Evolutionary conservation across 2,113 vertebrate species (phyloP), one percentile per base, ranked within the genome.

Genomic region (Strix aluco): DNA sequence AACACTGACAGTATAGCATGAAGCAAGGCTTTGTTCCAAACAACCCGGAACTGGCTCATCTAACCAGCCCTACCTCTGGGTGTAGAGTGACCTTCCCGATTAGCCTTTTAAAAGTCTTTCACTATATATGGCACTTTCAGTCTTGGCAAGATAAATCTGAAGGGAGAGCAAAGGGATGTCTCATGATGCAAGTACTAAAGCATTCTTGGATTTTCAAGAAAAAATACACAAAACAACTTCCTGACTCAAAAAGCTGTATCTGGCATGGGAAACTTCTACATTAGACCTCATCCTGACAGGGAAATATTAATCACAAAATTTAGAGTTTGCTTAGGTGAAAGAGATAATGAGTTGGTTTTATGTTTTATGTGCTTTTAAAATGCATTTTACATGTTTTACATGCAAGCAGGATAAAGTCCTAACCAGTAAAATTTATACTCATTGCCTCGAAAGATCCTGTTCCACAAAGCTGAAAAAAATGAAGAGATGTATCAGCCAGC

Each of bases 141-240:
- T 80, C 92, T 80, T 91, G 84, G 94, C 94, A 95, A 95, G 96
- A 96, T 82, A 94, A 91, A 94, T 94, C 78, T 91, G 91, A 96
- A 96, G 82, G 63, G 94, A 94, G 55, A 92, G 97, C 70, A 96
- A 96, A 90, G 27, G 87, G 96, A 96, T 97, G 96, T 96, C 91
- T 94, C 96, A 96, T 97, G 96, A 96, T 96, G 95, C 91, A 95
- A 95, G 78, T 95, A 91, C 81, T 87, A 95, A 97, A 85, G 82
- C 79, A 96, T 97, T 95, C 94, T 72, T 59, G 95, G 96, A 97
- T 92, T 97, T 97, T 92, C 86, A 96, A 96, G 92, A 84, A 95
- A 94, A 97, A 97, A 96, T 95, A 96, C 94, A 97, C 90, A 97
- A 94, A 96, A 95, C 92, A 95, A 95, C 90, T 97, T 97, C 96